phyloP scores from a whole-genome alignment of 1,140 invertebrate genomes.

The Dinoponera quadriceps region DNA sequence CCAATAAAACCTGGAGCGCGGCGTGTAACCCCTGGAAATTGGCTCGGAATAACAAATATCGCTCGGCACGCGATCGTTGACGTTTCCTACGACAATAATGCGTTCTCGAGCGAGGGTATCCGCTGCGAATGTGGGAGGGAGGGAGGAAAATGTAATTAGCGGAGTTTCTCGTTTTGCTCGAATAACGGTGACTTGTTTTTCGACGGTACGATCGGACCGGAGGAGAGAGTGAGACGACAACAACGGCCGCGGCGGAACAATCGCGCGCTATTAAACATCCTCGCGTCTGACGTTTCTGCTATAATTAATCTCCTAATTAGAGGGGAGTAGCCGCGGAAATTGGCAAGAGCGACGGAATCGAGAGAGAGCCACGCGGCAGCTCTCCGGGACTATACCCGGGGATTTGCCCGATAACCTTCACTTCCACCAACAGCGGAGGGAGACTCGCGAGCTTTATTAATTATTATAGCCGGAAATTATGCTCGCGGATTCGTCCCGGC shows the following conservation, averaged over 20 bases:
- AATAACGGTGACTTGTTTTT: slow-evolving; percentile 52
- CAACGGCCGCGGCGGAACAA: slow-evolving; percentile 30
- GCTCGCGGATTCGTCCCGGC: slow-evolving; percentile 38
- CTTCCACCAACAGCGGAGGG: slow-evolving; percentile 41
- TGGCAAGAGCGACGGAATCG: slow-evolving; percentile 62
- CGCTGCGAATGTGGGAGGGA: neutral
- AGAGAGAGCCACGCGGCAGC: neutral
- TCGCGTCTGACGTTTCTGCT: slow-evolving; percentile 62
- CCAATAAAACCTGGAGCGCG: slow-evolving; percentile 15
- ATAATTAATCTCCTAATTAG: slow-evolving; percentile 79
- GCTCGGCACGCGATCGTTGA: slow-evolving; percentile 20
- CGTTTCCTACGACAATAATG: slow-evolving; percentile 40
- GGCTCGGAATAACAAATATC: slow-evolving; percentile 54
- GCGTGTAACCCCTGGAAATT: slow-evolving; percentile 42
- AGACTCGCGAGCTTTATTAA: slow-evolving; percentile 59
- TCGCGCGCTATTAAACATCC: slow-evolving; percentile 68
- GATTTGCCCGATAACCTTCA: slow-evolving; percentile 64
- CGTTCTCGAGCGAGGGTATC: slow-evolving; percentile 40
- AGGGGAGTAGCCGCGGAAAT: slow-evolving; percentile 65
- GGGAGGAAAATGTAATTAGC: slow-evolving; percentile 60
- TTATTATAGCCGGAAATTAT: slow-evolving; percentile 72
- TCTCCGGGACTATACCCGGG: neutral
- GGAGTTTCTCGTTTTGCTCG: slow-evolving; percentile 11
- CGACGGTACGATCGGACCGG: neutral
- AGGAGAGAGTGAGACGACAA: neutral